Evolutionary conservation across 2,888 invertebrate species (phyloP).

Genomic region (Apodemia zela): DNA sequence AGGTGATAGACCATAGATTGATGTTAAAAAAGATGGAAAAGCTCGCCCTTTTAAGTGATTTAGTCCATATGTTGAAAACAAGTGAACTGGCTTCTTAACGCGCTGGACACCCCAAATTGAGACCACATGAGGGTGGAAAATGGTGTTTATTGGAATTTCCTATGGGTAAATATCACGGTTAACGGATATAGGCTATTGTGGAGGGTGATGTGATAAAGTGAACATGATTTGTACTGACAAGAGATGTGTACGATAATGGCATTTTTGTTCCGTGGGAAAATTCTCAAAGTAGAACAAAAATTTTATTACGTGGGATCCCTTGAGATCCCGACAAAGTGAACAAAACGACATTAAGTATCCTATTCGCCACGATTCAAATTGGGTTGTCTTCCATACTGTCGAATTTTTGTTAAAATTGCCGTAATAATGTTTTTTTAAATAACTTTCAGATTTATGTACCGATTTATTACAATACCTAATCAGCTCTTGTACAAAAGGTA

Average conservation of each 20-base stretch:
- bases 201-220: constrained; percentile 12
- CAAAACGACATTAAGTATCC: too few species aligned
- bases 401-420: too few species aligned
- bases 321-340: too few species aligned
- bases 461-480: too few species aligned
- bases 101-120: constrained; percentile 72
- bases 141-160: constrained; percentile 73
- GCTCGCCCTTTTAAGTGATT: constrained; percentile 57
- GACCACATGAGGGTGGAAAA: constrained; percentile 59
- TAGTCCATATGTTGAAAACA: constrained; percentile 71
- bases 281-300: not conserved
- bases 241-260: not conserved
- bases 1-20: not conserved
- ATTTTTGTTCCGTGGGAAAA: not conserved
- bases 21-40: constrained; percentile 28
- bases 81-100: constrained; percentile 68
- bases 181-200: constrained; percentile 21
- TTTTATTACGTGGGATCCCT: not conserved
- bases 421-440: too few species aligned
- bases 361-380: too few species aligned
- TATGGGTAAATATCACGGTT: constrained; percentile 45
- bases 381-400: too few species aligned
- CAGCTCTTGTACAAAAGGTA: too few species aligned
- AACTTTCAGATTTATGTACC: too few species aligned
- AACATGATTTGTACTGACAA: constrained; percentile 9